Evolutionary conservation across 2,797 vertebrate species (phyloP), one percentile per base, ranked within the genome.

Genomic region (Podargus strigoides): DNA sequence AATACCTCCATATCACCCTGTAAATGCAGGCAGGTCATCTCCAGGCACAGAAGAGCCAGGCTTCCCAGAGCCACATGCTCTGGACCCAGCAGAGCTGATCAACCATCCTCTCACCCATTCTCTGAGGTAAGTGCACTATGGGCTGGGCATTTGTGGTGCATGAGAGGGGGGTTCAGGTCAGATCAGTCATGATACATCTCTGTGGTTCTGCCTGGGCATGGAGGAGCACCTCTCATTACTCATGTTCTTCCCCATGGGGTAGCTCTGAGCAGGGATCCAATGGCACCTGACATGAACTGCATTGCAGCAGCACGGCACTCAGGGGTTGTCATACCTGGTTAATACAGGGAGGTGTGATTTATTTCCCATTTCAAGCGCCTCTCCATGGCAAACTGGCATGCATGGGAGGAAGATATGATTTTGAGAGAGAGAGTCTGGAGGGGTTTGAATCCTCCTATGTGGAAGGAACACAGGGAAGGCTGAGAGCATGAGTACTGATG

Each of bases 91-190:
- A 59, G n/a, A 74, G 66, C 39, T 41, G 55, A 55, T 7, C 58
- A 55, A 5, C 11, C 70, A 20, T 1, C 3, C 0, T 15, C 79
- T 64, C 8, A 1, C 19, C 62, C 2, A 0, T 34, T 44, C 41
- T 58, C 41, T 28, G 24, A 92, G 92, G 88, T 87, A 87, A 93
- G 90, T 19, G 55, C 0, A 0, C 36, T 17, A 2, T 0, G 39
- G 23, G 7, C 23, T 4, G 50, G 36, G n/a, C 0, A 2, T 55
- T 11, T 3, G 9, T 27, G 42, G 59, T 20, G 41, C 3, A 0
- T 3, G 16, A 56, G 46, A 62, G 19, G 34, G 44, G 41, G 15
- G 60, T 49, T 46, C 58, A 14, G 67, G 41, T 30, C 46, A n/a
- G 74, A 26, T 16, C 32, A 76, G 39, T 30, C 13, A 8, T 9